Evolutionary conservation across 2,888 invertebrate genomes (phyloP), one percentile per base, ranked within the genome.

Genomic region (Tipula unca): DNA sequence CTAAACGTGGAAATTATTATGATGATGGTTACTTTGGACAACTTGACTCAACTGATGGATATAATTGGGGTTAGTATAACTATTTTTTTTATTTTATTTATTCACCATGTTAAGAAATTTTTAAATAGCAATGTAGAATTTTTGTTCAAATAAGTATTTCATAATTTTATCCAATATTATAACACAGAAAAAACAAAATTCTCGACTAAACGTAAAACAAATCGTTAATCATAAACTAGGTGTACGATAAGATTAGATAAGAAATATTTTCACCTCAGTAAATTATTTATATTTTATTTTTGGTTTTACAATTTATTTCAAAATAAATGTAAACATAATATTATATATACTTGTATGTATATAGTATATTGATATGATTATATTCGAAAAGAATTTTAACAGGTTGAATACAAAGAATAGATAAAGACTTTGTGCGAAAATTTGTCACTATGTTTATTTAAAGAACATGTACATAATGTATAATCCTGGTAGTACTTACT

Each of bases 61-160:
- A 83, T 32, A 83, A 83, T 83, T 83, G 83, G 83, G 83, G 83
- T 83, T 32, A 83, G 83, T 83, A 83, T 25, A 13, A 8, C 69
- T 0, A 10, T 14, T n/a, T 48, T n/a, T 13, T 17, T 48, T 48
- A 10, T 10, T n/a, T 48, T 14, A 48, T 1, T 2, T 17, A 48
- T 14, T n/a, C n/a, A 36, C 2, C 42, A 69, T 3, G 8, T 69
- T 69, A 25, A 1, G 25, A 69, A 54, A 54, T 54, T 3, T 17
- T n/a, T 5, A 17, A 54, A 6, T 54, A 17, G 48, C n/a, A 54
- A 54, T 32, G 6, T 32, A 54, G 8, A n/a, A 54, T 5, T 25
- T 14, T 10, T 69, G 13, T 69, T 25, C 0, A 69, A 69, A 25
- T n/a, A n/a, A n/a, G n/a, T 69, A 69, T 69, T 69, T 69, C 69